Conservation (phyloP, 92 coral and sea anemone species). For the Porites rus region DNA sequence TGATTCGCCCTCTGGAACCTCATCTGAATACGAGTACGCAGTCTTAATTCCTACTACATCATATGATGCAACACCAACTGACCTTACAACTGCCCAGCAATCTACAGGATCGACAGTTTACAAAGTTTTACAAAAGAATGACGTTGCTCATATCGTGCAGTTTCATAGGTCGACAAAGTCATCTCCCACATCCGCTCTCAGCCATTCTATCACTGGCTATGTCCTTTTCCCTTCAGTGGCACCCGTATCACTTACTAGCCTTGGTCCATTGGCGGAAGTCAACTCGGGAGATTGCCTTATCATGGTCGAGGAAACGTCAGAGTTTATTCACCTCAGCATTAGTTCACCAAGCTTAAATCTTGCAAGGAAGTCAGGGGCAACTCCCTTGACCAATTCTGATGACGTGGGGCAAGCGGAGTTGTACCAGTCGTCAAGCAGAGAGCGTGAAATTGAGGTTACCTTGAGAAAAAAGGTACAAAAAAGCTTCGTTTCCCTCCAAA, state of each 20-base stretch:
- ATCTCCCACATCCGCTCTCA: background rate
- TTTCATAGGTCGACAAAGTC: conserved; percentile 52
- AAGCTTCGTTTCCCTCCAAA: background rate
- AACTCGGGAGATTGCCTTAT: conserved; percentile 37
- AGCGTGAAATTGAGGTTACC: conserved; percentile 11
- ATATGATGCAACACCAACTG: conserved; percentile 1
- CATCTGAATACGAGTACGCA: conserved; percentile 58
- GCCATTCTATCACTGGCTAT: conserved; percentile 52
- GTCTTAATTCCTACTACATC: conserved; percentile 46
- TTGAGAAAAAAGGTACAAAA: background rate
- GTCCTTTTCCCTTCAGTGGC: conserved; percentile 42
- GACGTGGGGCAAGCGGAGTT: conserved; percentile 41
- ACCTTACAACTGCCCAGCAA: conserved; percentile 42
- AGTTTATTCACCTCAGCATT: conserved; percentile 23
- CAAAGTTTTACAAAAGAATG: conserved; percentile 38
- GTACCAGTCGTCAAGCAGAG: conserved; percentile 37
- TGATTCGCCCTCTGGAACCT: background rate
- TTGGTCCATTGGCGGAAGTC: conserved; percentile 57
- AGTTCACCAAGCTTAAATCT: conserved; percentile 56
- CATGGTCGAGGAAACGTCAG: conserved; percentile 60
- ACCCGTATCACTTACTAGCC: background rate
- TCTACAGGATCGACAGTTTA: conserved; percentile 20
- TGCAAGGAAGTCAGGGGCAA: background rate
- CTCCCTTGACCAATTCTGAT: background rate
- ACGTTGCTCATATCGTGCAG: conserved; percentile 67